Percentiles rank a stretch among this genome's conserved stretches.
phyloP scores from a whole-genome alignment of 2,888 invertebrate genomes.

The Boloria euphrosyne region DNA sequence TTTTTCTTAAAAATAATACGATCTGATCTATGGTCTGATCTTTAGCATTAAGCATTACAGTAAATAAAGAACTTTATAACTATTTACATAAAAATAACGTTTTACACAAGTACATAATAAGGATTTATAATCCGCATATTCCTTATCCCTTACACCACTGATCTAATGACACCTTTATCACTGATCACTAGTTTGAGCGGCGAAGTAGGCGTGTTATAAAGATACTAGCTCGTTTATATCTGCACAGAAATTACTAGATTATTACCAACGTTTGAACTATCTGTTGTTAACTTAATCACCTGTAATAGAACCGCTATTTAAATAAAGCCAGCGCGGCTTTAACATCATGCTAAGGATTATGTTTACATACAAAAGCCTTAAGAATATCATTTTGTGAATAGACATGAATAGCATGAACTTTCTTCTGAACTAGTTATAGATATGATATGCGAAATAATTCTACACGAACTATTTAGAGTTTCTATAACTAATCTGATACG shows the following conservation, averaged over 20 bases:
- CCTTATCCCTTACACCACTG: slow-evolving; percentile 26
- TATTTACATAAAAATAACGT: too few species aligned
- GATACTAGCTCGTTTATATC: slow-evolving; percentile 36
- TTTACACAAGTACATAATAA: too few species aligned
- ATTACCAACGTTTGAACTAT: slow-evolving; percentile 42
- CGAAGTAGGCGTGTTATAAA: slow-evolving; percentile 32
- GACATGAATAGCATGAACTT: not conserved
- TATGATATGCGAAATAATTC: too few species aligned
- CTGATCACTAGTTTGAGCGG: slow-evolving; percentile 30
- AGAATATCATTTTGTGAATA: not conserved
- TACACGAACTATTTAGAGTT: too few species aligned
- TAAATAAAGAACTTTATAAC: too few species aligned
- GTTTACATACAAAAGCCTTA: slow-evolving; percentile 9
- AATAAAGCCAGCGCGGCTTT: slow-evolving; percentile 22
- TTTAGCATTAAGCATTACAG: too few species aligned
- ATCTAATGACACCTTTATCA: slow-evolving; percentile 29
- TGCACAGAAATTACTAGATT: slow-evolving; percentile 52
- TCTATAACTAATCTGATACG: too few species aligned
- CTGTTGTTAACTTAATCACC: slow-evolving; percentile 61
- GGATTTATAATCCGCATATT: not conserved
- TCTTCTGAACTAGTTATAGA: too few species aligned
- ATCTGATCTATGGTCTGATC: too few species aligned
- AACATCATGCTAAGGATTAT: slow-evolving; percentile 13
- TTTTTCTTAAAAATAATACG: too few species aligned
- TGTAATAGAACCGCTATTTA: slow-evolving; percentile 56